Evolutionary conservation across 2,797 vertebrate genomes (phyloP).

Genomic region (Pelochelys cantorii): DNA sequence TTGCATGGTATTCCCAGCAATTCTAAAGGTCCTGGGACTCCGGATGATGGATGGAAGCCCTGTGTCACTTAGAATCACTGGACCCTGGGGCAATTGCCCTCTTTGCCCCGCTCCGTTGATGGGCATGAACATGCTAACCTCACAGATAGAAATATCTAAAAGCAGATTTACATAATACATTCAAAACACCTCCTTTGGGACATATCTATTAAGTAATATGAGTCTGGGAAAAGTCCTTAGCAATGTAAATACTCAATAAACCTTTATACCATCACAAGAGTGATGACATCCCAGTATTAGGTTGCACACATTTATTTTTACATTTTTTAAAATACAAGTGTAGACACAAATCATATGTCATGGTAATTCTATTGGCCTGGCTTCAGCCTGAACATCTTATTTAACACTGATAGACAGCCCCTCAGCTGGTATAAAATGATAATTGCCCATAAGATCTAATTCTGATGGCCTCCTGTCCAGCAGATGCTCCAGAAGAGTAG

Average conservation of each 20-base stretch:
- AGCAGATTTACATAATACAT: neutral
- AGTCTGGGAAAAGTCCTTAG: neutral
- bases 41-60: no score
- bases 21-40: no score
- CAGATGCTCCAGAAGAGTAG: neutral
- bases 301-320: neutral
- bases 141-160: accelerated
- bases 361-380: neutral
- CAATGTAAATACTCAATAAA: neutral
- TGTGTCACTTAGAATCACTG: no score
- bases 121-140: neutral
- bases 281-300: neutral
- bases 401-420: neutral
- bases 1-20: no score
- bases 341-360: neutral
- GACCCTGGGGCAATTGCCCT: no score
- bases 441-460: neutral
- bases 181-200: neutral
- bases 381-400: neutral
- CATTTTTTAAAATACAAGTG: neutral
- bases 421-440: neutral
- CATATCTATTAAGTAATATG: neutral
- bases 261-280: neutral
- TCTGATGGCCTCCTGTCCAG: no score
- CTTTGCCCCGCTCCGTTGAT: no score